Evolutionary conservation across 2,113 vertebrate species (phyloP), one percentile per base, ranked within the genome.

Genomic region (Andinoacara biseriatus): DNA sequence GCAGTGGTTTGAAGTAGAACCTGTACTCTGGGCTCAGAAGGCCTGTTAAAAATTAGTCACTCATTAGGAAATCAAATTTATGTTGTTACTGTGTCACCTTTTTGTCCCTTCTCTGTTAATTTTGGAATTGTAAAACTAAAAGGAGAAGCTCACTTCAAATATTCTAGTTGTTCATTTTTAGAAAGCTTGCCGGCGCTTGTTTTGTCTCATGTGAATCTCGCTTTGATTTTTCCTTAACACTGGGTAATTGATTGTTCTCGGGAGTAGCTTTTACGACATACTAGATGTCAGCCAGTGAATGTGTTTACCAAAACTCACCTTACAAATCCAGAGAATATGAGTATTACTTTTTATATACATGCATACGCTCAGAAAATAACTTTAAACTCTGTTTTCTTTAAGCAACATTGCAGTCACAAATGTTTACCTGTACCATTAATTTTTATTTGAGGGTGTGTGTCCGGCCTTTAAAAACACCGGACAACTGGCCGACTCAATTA

Each of bases 401-500:
- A 10, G 9, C 52, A 58, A 43, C 15, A 35, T 14, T 40, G 14
- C 38, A 26, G 22, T 74, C 5, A 52, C 63, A 17, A 78, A 79
- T 58, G 77, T 77, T 43, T 61, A 60, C 74, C 83, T 52, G 22
- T 74, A 24, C 61, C 24, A 83, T 76, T 86, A n/a, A n/a, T 31
- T 49, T 75, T 75, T 60, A 10, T 83, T 49, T 35, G 29, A 26
- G 24, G 58, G 15, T 69, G 76, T 43, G 52, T 81, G 22, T 84
- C 74, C 52, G 24, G 33, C 38, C 22, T 74, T 38, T 84, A 33
- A 84, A 69, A 72, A 56, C 29, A 22, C 22, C 13, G 61, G 35
- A 77, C 76, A 76, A 65, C 11, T 35, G 59, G 59, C 52, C 62
- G 33, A 56, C 79, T 86, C 65, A 81, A 35, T 90, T 76, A 80